phyloP scores from a whole-genome alignment of 2,113 vertebrate species.

The Montifringilla adamsi region DNA sequence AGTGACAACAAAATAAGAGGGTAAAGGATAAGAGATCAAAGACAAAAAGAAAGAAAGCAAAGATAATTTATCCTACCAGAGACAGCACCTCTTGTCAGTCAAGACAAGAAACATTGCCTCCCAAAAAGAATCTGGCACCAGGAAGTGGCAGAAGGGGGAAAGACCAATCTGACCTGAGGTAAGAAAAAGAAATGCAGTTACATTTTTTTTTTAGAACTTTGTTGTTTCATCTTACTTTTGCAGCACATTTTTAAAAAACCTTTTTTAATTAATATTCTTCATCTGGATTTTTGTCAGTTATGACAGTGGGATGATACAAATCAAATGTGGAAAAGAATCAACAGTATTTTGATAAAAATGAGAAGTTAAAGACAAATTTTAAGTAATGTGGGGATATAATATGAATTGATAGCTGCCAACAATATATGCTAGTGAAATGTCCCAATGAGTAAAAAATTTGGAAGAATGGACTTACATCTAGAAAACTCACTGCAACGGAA shows the following conservation, averaged over 20 bases:
- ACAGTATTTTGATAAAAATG: neutral
- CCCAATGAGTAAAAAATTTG: neutral
- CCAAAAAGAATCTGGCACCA: slow-evolving; percentile 57
- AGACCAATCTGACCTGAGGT: slow-evolving; percentile 55
- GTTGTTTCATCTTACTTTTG: neutral
- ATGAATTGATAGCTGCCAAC: neutral
- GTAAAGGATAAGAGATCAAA: neutral
- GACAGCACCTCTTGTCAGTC: slow-evolving; percentile 67
- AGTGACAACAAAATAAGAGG: neutral
- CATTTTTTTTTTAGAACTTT: neutral
- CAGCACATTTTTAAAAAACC: neutral
- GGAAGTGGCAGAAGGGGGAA: slow-evolving; percentile 49
- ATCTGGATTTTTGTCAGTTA: neutral
- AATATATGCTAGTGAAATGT: neutral
- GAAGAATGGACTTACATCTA: neutral
- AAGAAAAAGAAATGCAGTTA: slow-evolving; percentile 11
- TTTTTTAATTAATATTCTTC: neutral
- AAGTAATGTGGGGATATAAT: neutral
- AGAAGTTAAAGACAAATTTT: neutral
- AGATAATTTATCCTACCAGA: slow-evolving; percentile 54
- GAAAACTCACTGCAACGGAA: neutral
- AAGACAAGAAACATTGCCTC: slow-evolving; percentile 67
- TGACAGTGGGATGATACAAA: neutral
- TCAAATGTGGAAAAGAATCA: neutral
- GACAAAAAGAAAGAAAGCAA: slow-evolving; percentile 23